Base-by-base conservation (phyloP, 2,113 vertebrate genomes). In the Irena cyanogastra region DNA sequence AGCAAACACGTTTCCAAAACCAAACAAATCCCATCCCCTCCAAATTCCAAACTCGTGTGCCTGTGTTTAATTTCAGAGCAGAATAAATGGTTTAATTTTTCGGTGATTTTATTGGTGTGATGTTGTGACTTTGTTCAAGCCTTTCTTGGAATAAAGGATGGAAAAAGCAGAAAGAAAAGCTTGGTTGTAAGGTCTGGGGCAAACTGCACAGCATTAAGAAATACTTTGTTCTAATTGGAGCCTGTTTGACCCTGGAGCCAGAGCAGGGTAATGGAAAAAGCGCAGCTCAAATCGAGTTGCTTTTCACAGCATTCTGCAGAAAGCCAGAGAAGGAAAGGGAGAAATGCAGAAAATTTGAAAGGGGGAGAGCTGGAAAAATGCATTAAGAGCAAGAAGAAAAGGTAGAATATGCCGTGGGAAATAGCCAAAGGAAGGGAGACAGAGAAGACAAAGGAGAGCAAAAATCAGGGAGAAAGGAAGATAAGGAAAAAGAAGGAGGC, bases 221-320 rank as follows among this genome's bases (percentile, higher is more conserved):
- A 71, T 84, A 78, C 60, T 96, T 92, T 68, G 52, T 93, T 83
- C 92, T 97, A 93, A 96, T 81, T 90, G 92, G 86, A 96, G 88
- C 68, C 47, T 71, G 18, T 94, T 88, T 95, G 94, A 96, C 94
- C 94, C 94, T 94, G 90, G 69, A 96, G 94, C 94, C 76, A 94
- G 83, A 94, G 53, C 83, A 87, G 64, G 64, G 83, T 90, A 95
- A 93, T 95, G 94, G 88, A 96, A 95, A 63, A 94, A 89, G 79
- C 52, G 42, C 9, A 2, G 15, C 60, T 86, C 8, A 18, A 90
- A 78, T 83, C 7, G 70, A 95, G 54, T 35, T 0, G 7, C 90
- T 93, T 97, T 95, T 93, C 71, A 76, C 16, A 20, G 68, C 7
- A 1, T 24, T 83, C 33, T 88, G 68, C 71, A 80, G 76, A 70